Percentiles rank a stretch among this genome's conserved stretches.
Evolutionary conservation across 2,797 vertebrate genomes (phyloP).

Genomic region (Lagorchestes hirsutus): DNA sequence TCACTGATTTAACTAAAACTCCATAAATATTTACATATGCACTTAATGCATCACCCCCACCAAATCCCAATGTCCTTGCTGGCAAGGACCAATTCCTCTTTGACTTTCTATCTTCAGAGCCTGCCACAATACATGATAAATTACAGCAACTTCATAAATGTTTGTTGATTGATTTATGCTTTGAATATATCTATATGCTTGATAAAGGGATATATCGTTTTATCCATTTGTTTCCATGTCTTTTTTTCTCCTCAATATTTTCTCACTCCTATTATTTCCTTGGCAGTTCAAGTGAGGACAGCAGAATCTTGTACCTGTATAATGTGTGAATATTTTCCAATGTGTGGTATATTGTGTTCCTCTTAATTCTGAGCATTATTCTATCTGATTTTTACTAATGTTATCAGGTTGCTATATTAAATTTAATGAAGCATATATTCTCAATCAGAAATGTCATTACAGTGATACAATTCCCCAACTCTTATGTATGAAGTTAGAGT

Average conservation of each 20-base stretch:
- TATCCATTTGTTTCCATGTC: background rate
- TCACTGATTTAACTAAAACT: background rate
- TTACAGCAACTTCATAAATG: background rate
- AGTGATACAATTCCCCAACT: conserved; percentile 71
- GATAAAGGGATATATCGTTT: background rate
- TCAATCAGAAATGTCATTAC: conserved; percentile 71
- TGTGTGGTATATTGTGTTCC: conserved; percentile 32
- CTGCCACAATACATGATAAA: background rate
- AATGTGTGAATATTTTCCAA: conserved; percentile 40
- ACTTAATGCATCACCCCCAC: background rate
- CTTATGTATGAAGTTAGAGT: conserved; percentile 59
- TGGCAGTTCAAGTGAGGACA: conserved; percentile 33
- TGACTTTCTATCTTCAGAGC: background rate
- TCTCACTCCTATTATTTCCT: background rate
- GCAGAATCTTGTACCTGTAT: conserved; percentile 47
- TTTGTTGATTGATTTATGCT: background rate
- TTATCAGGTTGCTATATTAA: conserved; percentile 76
- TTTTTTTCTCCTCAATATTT: background rate
- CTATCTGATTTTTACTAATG: conserved; percentile 67
- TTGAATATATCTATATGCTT: background rate
- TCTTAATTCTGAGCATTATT: conserved; percentile 68
- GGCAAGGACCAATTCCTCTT: background rate
- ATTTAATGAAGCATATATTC: conserved; percentile 80
- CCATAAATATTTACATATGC: background rate
- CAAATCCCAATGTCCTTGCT: background rate